Evolutionary conservation across 2,888 invertebrate species (phyloP), one percentile per base, ranked within the genome.

Genomic region (Diaperis boleti): DNA sequence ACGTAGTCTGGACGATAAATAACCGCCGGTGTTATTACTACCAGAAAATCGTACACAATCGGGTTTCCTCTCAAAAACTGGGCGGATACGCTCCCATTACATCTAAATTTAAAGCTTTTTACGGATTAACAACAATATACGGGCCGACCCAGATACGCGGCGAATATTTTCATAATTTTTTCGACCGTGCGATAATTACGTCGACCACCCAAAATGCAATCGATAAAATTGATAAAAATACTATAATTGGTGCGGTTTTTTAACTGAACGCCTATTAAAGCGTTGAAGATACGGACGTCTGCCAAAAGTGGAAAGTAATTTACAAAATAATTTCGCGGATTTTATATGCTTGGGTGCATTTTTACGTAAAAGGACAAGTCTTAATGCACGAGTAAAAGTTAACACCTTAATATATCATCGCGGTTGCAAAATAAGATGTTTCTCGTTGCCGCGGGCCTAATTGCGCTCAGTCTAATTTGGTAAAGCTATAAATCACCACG

Each of bases 171-270:
- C 6, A 29, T 15, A 49, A 49, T 31, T 52, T 39, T 26, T 11
- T 8, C 15, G 13, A 8, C 14, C 7, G 7, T 14, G 22, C 14
- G 15, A 31, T 57, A 57, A 57, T 57, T 57, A 22, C 47, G 18
- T 6, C 35, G 57, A 45, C 57, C 57, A 57, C 57, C 57, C 57
- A 45, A 35, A 33, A 11, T 10, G 57, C 42, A 35, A 56, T 57
- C 57, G 57, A 57, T 57, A 45, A 57, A 57, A 45, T 57, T 45
- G 57, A 57, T 57, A 45, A 57, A 57, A 57, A 57, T 45, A 45
- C 45, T 37, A 57, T 57, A 57, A 57, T 57, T 26, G 57, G 37
- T 57, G 44, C 20, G 8, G 44, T 18, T 44, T 35, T 56, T 50
- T 10, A 50, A n/a, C 50, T 17, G 20, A 18, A 37, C 50, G 50